These are phyloP conservation scores for Heliconius congener DNA, from an alignment of 1,140 invertebrate genomes.

Conservation along the genomic window DNA sequence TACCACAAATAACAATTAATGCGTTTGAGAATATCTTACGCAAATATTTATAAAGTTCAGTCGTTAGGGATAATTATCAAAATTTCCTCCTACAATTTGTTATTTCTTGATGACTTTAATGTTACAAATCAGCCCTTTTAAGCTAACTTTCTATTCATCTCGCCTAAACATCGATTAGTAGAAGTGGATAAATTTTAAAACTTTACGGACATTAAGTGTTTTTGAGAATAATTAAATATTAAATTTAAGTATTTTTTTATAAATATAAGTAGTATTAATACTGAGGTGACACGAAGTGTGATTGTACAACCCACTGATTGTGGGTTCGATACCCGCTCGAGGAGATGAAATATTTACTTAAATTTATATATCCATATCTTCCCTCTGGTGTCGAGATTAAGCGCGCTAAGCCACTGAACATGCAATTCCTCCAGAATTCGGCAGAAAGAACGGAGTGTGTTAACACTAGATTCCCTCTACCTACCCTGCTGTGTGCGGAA, in stretches of 20 bases:
- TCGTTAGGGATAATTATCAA: neutral
- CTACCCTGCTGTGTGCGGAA: no score
- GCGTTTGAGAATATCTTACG: neutral
- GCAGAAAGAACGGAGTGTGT: no score
- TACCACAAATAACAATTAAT: neutral
- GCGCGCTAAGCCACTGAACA: no score
- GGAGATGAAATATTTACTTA: no score
- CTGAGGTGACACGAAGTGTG: no score
- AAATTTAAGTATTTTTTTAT: neutral
- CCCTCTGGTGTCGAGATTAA: no score
- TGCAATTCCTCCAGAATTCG: no score
- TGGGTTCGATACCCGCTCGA: no score
- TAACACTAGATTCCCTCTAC: no score
- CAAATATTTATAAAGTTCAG: conserved; percentile 1
- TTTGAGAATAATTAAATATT: neutral
- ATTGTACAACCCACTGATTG: no score
- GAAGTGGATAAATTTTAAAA: neutral
- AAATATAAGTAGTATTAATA: no score
- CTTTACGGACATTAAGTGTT: neutral
- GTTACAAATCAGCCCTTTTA: conserved; percentile 7
- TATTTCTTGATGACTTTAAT: conserved; percentile 9
- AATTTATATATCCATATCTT: no score
- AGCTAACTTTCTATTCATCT: conserved; percentile 12
- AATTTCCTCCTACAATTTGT: conserved; percentile 9
- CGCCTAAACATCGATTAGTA: conserved; percentile 10